These are phyloP conservation scores for Colaptes auratus DNA, from an alignment of 2,113 vertebrate genomes.

Conservation along the genomic window DNA sequence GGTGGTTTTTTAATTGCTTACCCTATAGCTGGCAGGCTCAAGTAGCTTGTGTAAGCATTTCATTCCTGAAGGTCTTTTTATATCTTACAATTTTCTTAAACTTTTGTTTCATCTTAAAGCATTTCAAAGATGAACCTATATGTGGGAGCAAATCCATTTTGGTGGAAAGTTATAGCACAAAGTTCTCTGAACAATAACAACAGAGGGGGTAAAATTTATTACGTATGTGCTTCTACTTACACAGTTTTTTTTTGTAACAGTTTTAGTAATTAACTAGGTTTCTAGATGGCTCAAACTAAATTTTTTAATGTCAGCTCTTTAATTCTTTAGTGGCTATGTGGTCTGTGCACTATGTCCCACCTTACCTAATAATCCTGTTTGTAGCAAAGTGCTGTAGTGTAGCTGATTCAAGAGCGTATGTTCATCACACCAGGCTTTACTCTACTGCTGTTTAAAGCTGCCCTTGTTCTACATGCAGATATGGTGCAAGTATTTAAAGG, in stretches of 20 bases:
- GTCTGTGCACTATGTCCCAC: not conserved
- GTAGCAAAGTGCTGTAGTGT: not conserved
- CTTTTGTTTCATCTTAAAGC: not conserved
- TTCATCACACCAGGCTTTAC: constrained; percentile 12
- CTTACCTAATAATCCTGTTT: not conserved
- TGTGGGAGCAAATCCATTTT: not conserved
- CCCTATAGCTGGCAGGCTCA: not conserved
- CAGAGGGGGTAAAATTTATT: not conserved
- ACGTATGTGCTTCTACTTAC: not conserved
- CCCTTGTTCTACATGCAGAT: constrained; percentile 38
- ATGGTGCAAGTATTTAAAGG: constrained; percentile 19
- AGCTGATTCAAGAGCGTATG: constrained; percentile 33
- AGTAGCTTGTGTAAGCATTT: not conserved
- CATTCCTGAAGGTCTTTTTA: not conserved
- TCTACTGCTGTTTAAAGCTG: constrained; percentile 63
- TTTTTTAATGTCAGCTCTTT: not conserved
- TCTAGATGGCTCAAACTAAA: not conserved
- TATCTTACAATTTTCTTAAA: not conserved
- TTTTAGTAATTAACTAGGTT: not conserved
- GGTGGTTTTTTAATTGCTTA: not conserved
- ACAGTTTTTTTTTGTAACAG: not conserved
- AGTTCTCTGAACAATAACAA: not conserved
- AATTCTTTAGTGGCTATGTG: not conserved
- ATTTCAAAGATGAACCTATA: not conserved
- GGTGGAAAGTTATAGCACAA: not conserved